Base-by-base conservation (phyloP, 2,888 invertebrate species). In the Drosophila quinaria region DNA sequence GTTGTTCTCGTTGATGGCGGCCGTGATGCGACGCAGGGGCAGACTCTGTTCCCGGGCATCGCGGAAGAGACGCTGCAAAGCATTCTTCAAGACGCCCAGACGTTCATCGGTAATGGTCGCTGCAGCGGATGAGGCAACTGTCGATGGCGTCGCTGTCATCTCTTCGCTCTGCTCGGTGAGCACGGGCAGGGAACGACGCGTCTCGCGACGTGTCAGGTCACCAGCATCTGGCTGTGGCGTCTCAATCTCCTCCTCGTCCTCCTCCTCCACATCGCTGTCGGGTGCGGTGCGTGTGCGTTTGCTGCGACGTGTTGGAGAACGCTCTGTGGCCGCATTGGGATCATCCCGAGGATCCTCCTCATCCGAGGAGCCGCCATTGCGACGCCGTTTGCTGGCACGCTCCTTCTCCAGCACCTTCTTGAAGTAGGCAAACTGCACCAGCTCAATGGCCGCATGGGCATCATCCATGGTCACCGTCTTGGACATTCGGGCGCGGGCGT, bases 351-450 rank as follows among this genome's bases (percentile, higher is more conserved):
- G 35, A 19, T 47, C 92, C 17, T 94, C 95, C 1, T 93, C 94
- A 10, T 93, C 94, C 0, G 93, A 93, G 0, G 94, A 94, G 39
- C 93, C 94, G 41, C 91, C 93, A 56, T 93, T 94, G 68, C 93
- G 93, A 61, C 92, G 90, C 60, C 95, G 94, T 52, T 95, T 94
- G 76, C 95, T 94, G 89, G 4, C 4, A 0, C 96, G 96, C 83
- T 97, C 96, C 87, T 96, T 97, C 65, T 95, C 96, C 73, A 97
- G 91, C 41, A 94, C 98, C 94, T 97, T 97, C 92, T 99, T 98
- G 93, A 99, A 99, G 93, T 97, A 98, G 0, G 99, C 98, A 92
- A 95, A 99, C 90, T 98, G 97, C 17, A 99, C 96, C 1, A 99
- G 94, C 90, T 98, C 97, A 73, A 99, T 97, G 29, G 99, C 99